These are phyloP conservation scores for Lordiphosa mommai DNA, from an alignment of 1,140 invertebrate species.

Conservation along the genomic window DNA sequence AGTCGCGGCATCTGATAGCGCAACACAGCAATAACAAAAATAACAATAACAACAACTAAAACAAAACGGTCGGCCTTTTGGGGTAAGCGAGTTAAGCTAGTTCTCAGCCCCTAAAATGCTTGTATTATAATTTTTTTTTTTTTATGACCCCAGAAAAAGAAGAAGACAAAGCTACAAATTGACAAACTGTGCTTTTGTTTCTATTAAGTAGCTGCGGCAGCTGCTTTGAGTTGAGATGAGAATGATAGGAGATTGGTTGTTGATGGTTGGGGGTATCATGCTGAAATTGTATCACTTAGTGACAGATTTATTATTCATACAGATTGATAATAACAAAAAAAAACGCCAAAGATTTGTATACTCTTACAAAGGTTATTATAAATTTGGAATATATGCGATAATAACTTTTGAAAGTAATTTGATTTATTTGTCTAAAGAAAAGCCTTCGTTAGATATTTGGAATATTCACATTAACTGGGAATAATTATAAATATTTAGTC, in stretches of 20 bases:
- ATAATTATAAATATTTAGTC: no score
- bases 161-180: conserved; percentile 49
- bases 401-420: no score
- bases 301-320: no score
- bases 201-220: conserved; percentile 18
- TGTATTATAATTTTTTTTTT: conserved; percentile 47
- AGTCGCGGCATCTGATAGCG: conserved; percentile 52
- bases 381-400: no score
- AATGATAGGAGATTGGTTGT: conserved; percentile 11
- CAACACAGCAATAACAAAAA: conserved; percentile 17
- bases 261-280: neutral
- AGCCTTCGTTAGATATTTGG: no score
- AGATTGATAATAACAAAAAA: no score
- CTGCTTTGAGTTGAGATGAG: conserved; percentile 5
- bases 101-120: conserved; percentile 23
- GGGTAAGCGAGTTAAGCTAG: conserved; percentile 25
- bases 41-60: conserved; percentile 25
- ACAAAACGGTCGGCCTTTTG: conserved; percentile 10
- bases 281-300: no score
- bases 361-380: no score
- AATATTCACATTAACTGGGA: no score
- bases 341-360: no score
- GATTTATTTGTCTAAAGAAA: no score
- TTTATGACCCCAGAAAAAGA: conserved; percentile 3
- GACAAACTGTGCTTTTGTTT: conserved; percentile 19